Evolutionary conservation across 2,888 invertebrate species (phyloP).

Genomic region (Drosophila pseudotalamancana): DNA sequence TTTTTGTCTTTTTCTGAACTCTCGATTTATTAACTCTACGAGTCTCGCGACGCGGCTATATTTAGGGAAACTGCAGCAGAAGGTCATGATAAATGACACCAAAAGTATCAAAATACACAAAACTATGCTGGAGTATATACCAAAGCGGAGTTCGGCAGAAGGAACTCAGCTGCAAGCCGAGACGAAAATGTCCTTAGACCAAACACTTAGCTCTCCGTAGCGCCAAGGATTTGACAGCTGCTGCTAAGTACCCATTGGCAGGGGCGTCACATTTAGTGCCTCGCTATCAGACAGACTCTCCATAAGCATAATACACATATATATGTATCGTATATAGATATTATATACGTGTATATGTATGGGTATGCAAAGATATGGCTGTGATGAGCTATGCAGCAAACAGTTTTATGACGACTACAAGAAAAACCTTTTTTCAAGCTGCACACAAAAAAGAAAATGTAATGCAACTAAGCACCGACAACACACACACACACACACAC

Average conservation of each 20-base stretch:
- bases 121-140: conserved; percentile 27
- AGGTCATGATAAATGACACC: conserved; percentile 77
- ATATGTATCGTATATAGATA: too few species aligned
- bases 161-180: conserved; percentile 34
- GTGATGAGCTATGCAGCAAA: conserved; percentile 41
- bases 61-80: conserved; percentile 60
- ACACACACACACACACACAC: conserved; percentile 12
- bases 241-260: conserved; percentile 61
- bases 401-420: conserved; percentile 61
- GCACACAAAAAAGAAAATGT: conserved; percentile 20
- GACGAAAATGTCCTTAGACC: conserved; percentile 51
- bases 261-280: conserved; percentile 76
- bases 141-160: conserved; percentile 9
- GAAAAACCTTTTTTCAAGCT: conserved; percentile 62
- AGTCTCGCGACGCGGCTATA: conserved; percentile 36
- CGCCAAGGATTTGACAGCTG: conserved; percentile 68
- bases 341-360: not conserved
- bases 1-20: too few species aligned
- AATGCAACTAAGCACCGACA: too few species aligned
- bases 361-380: conserved; percentile 29
- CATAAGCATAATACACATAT: not conserved
- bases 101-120: conserved; percentile 70
- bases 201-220: conserved; percentile 53
- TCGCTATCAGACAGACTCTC: conserved; percentile 36
- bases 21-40: conserved; percentile 36